phyloP scores from a whole-genome alignment of 2,797 vertebrate species.

The Thalassophryne amazonica region DNA sequence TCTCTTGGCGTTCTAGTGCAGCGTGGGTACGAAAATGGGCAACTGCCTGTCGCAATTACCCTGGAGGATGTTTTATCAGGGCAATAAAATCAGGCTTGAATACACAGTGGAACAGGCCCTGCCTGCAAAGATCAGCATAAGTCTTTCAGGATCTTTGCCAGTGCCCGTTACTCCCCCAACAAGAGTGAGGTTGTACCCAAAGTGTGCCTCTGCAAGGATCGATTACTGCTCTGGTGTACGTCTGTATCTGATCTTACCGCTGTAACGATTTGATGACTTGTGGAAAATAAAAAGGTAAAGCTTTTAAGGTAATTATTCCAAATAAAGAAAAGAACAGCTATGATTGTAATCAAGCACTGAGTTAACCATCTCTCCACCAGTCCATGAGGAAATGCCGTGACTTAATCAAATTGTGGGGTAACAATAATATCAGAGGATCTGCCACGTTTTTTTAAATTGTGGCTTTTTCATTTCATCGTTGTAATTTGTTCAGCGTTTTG shows the following conservation, averaged over 20 bases:
- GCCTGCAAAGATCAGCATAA: constrained; percentile 24
- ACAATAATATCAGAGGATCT: constrained; percentile 25
- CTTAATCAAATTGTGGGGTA: constrained; percentile 44
- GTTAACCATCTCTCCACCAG: constrained; percentile 18
- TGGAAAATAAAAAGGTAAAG: no score
- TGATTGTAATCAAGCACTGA: constrained; percentile 19
- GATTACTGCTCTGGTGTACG: constrained; percentile 4
- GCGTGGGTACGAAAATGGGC: constrained; percentile 55
- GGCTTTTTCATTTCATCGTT: constrained; percentile 31
- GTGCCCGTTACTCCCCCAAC: no score
- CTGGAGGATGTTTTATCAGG: constrained; percentile 54
- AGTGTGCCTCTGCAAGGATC: neutral
- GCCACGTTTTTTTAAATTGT: constrained; percentile 16
- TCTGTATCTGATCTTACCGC: neutral
- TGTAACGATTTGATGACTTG: no score
- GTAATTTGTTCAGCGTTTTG: constrained; percentile 32
- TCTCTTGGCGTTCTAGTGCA: constrained; percentile 32
- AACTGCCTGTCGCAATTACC: constrained; percentile 55
- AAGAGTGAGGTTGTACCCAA: neutral
- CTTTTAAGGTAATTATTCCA: no score
- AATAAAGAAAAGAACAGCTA: no score
- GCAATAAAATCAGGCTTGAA: constrained; percentile 62
- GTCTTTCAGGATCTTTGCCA: constrained; percentile 16
- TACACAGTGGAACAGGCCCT: constrained; percentile 35
- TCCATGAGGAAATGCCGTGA: constrained; percentile 25